These are phyloP conservation scores for Cricetomys ansorgei DNA, from an alignment of 2,113 vertebrate species.

Conservation along the genomic window DNA sequence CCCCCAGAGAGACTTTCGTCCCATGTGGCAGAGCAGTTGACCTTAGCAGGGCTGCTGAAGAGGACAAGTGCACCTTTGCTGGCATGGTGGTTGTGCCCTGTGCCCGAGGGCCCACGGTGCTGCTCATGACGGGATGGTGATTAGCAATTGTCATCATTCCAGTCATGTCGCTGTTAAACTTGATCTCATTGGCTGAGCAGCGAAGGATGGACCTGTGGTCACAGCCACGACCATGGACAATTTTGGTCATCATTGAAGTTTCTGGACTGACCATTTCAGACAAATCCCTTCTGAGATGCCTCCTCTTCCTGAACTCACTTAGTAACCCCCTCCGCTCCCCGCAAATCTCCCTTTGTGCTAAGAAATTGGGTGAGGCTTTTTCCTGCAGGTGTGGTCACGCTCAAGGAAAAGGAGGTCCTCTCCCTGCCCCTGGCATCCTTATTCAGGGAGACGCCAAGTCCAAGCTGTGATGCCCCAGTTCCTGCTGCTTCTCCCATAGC, in stretches of 20 bases:
- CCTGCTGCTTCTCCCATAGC: not conserved
- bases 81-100: not conserved
- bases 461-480: not conserved
- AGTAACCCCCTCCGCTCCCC: not conserved
- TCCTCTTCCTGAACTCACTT: not conserved
- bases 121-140: constrained; percentile 70
- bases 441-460: not conserved
- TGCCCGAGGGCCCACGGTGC: constrained; percentile 1
- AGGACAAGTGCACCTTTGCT: no score
- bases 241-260: not conserved
- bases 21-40: no score
- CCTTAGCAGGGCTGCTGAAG: no score
- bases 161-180: constrained; percentile 78
- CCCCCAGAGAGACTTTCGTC: no score
- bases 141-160: constrained; percentile 83
- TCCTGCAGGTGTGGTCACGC: not conserved
- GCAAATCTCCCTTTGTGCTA: not conserved
- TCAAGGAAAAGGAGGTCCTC: not conserved
- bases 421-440: not conserved
- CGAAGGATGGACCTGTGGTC: not conserved
- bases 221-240: not conserved
- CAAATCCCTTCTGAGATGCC: not conserved
- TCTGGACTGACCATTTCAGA: not conserved
- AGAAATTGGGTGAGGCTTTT: constrained; percentile 1
- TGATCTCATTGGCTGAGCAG: not conserved